phyloP scores from a whole-genome alignment of 2,888 invertebrate genomes.

The Seira sanloemensis region DNA sequence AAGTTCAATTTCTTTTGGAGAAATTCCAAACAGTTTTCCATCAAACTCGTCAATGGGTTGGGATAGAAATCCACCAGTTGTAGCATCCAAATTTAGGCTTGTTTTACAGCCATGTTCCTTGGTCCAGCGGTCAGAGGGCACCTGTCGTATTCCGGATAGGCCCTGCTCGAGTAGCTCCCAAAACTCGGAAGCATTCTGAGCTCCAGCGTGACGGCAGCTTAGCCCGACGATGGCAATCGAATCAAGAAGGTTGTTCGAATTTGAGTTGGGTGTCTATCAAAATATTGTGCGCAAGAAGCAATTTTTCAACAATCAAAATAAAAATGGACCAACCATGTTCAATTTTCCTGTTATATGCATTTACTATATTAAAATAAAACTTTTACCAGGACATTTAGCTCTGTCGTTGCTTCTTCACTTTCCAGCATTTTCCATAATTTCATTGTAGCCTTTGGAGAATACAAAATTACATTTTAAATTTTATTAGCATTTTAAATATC shows the following conservation, averaged over 20 bases:
- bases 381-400: not conserved
- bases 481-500: too few species aligned
- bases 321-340: not conserved
- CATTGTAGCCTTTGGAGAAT: too few species aligned
- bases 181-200: constrained; percentile 25
- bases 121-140: constrained; percentile 40
- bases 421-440: too few species aligned
- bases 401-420: too few species aligned
- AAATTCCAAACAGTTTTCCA: constrained; percentile 92
- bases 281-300: too few species aligned
- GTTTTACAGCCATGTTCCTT: constrained; percentile 36
- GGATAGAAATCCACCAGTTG: constrained; percentile 25
- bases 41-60: constrained; percentile 81
- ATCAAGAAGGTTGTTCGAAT: constrained; percentile 12
- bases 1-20: constrained; percentile 92
- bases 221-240: constrained; percentile 55
- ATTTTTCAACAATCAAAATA: too few species aligned
- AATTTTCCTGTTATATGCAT: not conserved
- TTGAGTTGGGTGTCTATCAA: not conserved
- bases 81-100: not conserved
- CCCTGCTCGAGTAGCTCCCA: constrained; percentile 41
- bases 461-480: too few species aligned
- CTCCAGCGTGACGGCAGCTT: constrained; percentile 32
- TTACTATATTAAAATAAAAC: not conserved
- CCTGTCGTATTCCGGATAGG: constrained; percentile 17